These are phyloP conservation scores for Cephus sareptanus DNA, from an alignment of 2,888 invertebrate species.

Conservation along the genomic window DNA sequence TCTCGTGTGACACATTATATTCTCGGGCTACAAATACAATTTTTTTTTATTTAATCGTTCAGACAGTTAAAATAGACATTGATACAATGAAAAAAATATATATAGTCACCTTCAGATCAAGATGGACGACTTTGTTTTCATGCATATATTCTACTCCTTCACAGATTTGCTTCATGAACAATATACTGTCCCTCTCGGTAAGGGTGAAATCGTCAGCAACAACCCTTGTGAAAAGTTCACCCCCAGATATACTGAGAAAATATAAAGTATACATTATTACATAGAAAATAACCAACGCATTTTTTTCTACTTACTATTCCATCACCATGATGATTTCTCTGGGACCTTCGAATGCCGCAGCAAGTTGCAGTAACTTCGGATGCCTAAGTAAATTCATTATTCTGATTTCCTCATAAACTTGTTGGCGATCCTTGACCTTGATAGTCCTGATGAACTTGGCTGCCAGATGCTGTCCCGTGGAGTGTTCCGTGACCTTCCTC, in stretches of 20 bases:
- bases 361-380: conserved; percentile 84
- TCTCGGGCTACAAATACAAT: conserved; percentile 78
- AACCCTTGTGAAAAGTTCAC: conserved; percentile 93
- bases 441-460: conserved; percentile 86
- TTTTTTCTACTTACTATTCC: conserved; percentile 82
- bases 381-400: conserved; percentile 89
- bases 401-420: conserved; percentile 84
- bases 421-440: conserved; percentile 78
- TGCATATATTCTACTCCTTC: conserved; percentile 94
- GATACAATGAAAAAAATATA: conserved; percentile 7
- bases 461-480: conserved; percentile 75
- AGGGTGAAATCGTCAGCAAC: conserved; percentile 92
- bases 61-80: too few species aligned
- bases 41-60: too few species aligned
- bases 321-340: conserved; percentile 87
- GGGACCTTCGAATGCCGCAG: conserved; percentile 82
- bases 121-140: conserved; percentile 82
- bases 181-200: conserved; percentile 82
- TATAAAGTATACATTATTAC: not conserved
- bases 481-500: conserved; percentile 76
- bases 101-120: conserved; percentile 82
- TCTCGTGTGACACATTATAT: conserved; percentile 90
- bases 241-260: conserved; percentile 84
- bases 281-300: not conserved
- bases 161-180: conserved; percentile 91